A percentile compares a stretch with the other conserved stretches of the same genome.
phyloP scores from a whole-genome alignment of 2,113 vertebrate species.

The Chionodraco myersi region DNA sequence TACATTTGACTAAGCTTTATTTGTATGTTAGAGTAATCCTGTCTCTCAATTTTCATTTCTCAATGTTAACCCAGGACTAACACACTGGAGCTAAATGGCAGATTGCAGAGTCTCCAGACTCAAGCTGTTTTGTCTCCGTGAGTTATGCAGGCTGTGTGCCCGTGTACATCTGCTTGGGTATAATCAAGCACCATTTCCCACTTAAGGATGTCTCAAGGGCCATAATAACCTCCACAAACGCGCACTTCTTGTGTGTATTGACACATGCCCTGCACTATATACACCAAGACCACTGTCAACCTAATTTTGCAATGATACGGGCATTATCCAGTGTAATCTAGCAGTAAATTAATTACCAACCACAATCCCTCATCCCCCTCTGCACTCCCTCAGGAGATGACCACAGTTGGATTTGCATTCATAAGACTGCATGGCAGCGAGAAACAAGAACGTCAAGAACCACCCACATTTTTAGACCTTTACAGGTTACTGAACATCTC shows the following conservation, averaged over 20 bases:
- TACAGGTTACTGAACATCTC: background rate
- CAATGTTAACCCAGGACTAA: background rate
- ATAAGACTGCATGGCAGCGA: background rate
- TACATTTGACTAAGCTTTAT: conserved; percentile 11
- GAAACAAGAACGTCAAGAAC: background rate
- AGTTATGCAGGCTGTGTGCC: conserved; percentile 64
- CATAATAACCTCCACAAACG: conserved; percentile 51
- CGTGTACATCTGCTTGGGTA: conserved; percentile 68
- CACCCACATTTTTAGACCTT: background rate
- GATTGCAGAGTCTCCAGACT: conserved; percentile 4
- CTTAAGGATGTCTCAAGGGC: conserved; percentile 65
- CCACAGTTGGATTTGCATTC: conserved; percentile 36
- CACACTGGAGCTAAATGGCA: background rate
- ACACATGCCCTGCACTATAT: conserved; percentile 48
- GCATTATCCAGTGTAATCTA: conserved; percentile 81
- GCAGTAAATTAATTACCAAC: conserved; percentile 83
- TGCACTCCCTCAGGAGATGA: conserved; percentile 61
- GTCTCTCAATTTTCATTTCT: background rate
- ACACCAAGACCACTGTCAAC: conserved; percentile 64
- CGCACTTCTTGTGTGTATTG: conserved; percentile 40
- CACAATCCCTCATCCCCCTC: conserved; percentile 65
- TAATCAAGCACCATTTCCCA: conserved; percentile 77
- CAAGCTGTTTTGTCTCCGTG: conserved; percentile 57
- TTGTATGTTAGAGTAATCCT: background rate
- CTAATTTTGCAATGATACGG: conserved; percentile 80